These are phyloP conservation scores for Drosophila rubida DNA, from an alignment of 2,888 invertebrate species.

Conservation along the genomic window DNA sequence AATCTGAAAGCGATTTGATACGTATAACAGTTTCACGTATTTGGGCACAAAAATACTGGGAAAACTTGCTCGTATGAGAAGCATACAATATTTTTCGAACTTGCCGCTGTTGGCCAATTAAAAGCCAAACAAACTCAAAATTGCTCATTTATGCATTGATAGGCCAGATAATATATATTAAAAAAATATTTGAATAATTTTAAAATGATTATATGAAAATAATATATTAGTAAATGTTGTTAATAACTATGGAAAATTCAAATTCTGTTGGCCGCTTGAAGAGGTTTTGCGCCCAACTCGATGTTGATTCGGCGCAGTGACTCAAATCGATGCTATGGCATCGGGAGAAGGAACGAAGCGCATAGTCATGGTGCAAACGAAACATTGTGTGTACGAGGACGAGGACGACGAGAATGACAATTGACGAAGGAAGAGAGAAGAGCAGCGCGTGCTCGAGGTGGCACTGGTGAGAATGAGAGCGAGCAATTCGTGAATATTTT, in stretches of 20 bases:
- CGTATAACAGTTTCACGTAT: slow-evolving; percentile 62
- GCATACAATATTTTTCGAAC: slow-evolving; percentile 25
- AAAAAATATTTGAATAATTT: not conserved
- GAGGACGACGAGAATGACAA: slow-evolving; percentile 28
- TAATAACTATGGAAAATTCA: slow-evolving; percentile 31
- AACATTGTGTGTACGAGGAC: slow-evolving; percentile 3
- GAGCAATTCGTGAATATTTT: slow-evolving; percentile 80
- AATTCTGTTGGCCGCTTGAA: slow-evolving; percentile 40
- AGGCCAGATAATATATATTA: not conserved
- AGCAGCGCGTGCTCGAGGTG: slow-evolving; percentile 39
- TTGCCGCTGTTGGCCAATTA: not conserved
- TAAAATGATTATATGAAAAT: not conserved
- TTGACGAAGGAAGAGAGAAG: slow-evolving; percentile 41
- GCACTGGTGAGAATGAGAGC: slow-evolving; percentile 76
- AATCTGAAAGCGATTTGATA: not conserved
- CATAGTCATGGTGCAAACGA: slow-evolving; percentile 13
- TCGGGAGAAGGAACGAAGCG: slow-evolving; percentile 38
- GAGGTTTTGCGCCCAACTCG: slow-evolving; percentile 39
- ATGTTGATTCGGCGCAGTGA: slow-evolving; percentile 78
- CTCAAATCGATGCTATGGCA: slow-evolving; percentile 64
- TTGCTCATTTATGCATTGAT: not conserved
- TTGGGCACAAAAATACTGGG: slow-evolving; percentile 64
- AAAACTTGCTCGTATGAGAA: slow-evolving; percentile 11
- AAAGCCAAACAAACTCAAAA: not conserved
- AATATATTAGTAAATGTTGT: not conserved